phyloP scores from a whole-genome alignment of 2,888 invertebrate genomes.

The Tubulanus polymorphus region DNA sequence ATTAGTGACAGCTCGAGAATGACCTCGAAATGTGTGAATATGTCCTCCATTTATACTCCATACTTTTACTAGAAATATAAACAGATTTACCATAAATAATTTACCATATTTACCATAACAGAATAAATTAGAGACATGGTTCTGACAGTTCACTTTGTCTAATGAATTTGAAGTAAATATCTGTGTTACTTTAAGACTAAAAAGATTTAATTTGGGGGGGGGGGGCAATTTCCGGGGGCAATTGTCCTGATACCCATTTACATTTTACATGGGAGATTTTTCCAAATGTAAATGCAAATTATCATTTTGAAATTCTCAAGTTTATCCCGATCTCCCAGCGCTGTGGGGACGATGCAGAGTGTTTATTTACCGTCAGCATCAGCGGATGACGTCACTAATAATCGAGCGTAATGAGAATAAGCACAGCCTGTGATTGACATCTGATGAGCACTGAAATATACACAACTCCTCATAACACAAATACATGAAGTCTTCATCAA shows the following conservation, averaged over 20 bases:
- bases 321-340: too few species aligned
- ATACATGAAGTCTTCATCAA: too few species aligned
- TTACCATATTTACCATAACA: too few species aligned
- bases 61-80: slow-evolving; percentile 38
- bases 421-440: slow-evolving; percentile 50
- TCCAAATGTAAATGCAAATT: not conserved
- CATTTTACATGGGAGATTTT: not conserved
- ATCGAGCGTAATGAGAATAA: slow-evolving; percentile 38
- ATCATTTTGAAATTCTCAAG: too few species aligned
- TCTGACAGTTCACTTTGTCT: not conserved
- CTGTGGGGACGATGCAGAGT: too few species aligned
- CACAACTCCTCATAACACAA: not conserved
- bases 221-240: not conserved
- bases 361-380: slow-evolving; percentile 48
- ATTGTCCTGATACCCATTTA: not conserved
- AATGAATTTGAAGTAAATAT: too few species aligned
- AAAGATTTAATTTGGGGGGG: not conserved
- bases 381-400: slow-evolving; percentile 44
- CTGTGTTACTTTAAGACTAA: too few species aligned
- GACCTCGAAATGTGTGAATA: slow-evolving; percentile 50
- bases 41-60: slow-evolving; percentile 49
- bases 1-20: slow-evolving; percentile 46
- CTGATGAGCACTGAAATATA: slow-evolving; percentile 41
- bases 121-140: not conserved
- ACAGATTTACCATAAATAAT: too few species aligned